Evolutionary conservation across 2,888 invertebrate genomes (phyloP), one percentile per base, ranked within the genome.

Genomic region (Drosophila borborema): DNA sequence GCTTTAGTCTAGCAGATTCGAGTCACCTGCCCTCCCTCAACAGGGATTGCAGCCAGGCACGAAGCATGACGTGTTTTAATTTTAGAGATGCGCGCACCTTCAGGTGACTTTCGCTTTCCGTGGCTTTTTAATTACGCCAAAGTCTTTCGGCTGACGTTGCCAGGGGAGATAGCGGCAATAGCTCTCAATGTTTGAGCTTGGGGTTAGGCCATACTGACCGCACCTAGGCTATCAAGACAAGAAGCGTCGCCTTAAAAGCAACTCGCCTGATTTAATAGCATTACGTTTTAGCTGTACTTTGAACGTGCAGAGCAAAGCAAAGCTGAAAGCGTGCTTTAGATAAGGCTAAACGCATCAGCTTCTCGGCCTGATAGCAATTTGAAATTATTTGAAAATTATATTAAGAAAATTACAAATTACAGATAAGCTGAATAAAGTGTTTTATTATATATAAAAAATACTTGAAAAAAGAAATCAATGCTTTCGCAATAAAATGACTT

Each of bases 111-210:
- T 70, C 20, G 64, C 49, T 66, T 59, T 64, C 10, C 18, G 16
- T 58, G 14, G 61, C 20, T 70, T 88, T 86, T 86, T 89, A 86
- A 86, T 86, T 86, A 88, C 90, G 56, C 56, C 61, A 77, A 85
- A 82, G 80, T 86, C 88, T 75, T 62, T 14, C 62, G 16, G 53
- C 41, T 38, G 59, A 45, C 45, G 54, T 61, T 20, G 46, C 38
- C 6, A 48, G 23, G 23, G 62, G 90, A 82, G 90, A 82, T 88
- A 89, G 85, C 72, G 34, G 58, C 53, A 59, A 56, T 67, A 72
- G 58, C 82, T 85, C 41, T 43, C 48, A 43, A 34, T 38, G 63
- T 8, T 7, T 82, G 67, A 75, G 65, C 76, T 67, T 70, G 55
- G 63, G 62, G 64, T 49, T 64, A 18, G 77, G 80, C 61, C 68